Percentiles rank a stretch among this genome's conserved stretches.
Evolutionary conservation across 2,888 invertebrate genomes (phyloP).

Genomic region (Troides oblongomaculatus): DNA sequence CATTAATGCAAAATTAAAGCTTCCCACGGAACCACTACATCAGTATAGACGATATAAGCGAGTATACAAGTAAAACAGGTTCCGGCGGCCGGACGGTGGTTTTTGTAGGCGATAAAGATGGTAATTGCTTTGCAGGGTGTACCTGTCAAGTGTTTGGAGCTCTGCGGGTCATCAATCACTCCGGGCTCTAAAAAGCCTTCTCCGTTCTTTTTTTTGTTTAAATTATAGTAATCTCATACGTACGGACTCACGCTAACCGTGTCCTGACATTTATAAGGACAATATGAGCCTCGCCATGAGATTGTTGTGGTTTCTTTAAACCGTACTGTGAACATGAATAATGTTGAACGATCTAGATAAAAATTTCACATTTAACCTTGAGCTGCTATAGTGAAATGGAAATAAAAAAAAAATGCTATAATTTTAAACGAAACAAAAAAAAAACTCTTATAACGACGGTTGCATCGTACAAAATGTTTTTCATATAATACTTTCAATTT

Average conservation of each 20-base stretch:
- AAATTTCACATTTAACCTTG: not conserved
- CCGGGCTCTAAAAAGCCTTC: slow-evolving; percentile 25
- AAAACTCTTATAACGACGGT: not conserved
- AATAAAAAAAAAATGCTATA: not conserved
- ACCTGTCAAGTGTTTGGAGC: slow-evolving; percentile 31
- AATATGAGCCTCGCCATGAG: not conserved
- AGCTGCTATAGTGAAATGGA: not conserved
- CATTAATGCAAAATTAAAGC: slow-evolving; percentile 10
- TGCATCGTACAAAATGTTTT: not conserved
- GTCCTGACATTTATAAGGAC: slow-evolving; percentile 20
- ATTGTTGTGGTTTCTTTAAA: not conserved
- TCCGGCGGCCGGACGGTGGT: slow-evolving; percentile 24
- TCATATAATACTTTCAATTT: not conserved
- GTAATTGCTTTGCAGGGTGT: slow-evolving; percentile 32
- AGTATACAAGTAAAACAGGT: slow-evolving; percentile 27
- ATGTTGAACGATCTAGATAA: not conserved
- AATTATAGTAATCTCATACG: slow-evolving; percentile 30
- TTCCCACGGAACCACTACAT: slow-evolving; percentile 24
- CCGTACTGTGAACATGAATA: not conserved
- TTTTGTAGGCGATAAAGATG: slow-evolving; percentile 31
- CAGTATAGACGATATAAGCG: slow-evolving; percentile 13
- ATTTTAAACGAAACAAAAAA: too few species aligned
- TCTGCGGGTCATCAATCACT: slow-evolving; percentile 30
- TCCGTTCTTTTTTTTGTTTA: slow-evolving; percentile 27
- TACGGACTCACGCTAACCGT: slow-evolving; percentile 21